Evolutionary conservation across 2,797 vertebrate genomes (phyloP), one percentile per base, ranked within the genome.

Genomic region (Pseudomugil gertrudae): DNA sequence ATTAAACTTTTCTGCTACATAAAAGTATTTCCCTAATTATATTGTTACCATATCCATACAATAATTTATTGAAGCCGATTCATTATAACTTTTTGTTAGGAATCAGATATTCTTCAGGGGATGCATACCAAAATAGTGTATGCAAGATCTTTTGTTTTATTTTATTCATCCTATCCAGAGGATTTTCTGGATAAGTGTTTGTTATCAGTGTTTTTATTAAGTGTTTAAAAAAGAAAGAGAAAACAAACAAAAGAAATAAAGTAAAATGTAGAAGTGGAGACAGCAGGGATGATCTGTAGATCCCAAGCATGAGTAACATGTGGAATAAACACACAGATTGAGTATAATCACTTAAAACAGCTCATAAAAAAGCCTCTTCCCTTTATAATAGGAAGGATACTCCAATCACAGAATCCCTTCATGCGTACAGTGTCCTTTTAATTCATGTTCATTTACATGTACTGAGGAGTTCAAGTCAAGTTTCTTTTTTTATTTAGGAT

Each of bases 391-490:
- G 7, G 36, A 66, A 29, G 40, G 30, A 40, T 24, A 57, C 36
- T 58, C 54, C 30, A 61, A 27, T 40, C 40, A 55, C 30, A 47
- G n/a, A 54, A 17, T 19, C 15, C 4, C 40, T 52, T 0, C 26
- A 48, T 57, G 19, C 29, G 21, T 36, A 45, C 1, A n/a, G 2
- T 60, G 19, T 13, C 3, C 36, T 47, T 47, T 35, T 5, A 27
- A 35, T 33, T 55, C 11, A 56, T 35, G 63, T 38, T 62, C 57
- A 51, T 26, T 43, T n/a, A 40, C 5, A 51, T 26, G 23, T 51
- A 51, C 48, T 27, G 23, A 13, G 13, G 1, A 51, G 13, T 26
- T 24, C 7, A 9, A 9, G 30, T 24, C 5, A 9, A 9, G 30
- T 56, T 0, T 13, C 11, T 71, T 40, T 24, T 69, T 32, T 40